Conservation (phyloP, 2,797 vertebrate genomes). For the Kryptopterus vitreolus region DNA sequence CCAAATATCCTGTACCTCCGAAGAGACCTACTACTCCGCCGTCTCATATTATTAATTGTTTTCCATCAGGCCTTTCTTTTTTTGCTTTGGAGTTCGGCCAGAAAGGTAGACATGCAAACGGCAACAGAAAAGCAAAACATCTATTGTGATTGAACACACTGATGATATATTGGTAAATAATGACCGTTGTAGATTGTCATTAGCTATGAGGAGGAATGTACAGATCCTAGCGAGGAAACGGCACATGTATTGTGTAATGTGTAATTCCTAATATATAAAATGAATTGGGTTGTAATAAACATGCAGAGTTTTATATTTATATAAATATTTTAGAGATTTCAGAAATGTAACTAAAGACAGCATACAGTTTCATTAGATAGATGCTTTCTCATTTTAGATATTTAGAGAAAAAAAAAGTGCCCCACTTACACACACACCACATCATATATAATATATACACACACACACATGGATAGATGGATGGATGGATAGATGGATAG, state of each 20-base stretch:
- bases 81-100: background rate
- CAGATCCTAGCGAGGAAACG: background rate
- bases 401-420: no score
- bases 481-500: no score
- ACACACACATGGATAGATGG: no score
- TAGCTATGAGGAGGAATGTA: background rate
- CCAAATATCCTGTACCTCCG: background rate
- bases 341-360: background rate
- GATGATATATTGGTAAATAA: background rate
- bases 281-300: background rate
- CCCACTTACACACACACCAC: no score
- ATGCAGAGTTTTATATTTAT: background rate
- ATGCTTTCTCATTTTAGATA: no score
- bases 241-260: background rate
- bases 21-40: background rate
- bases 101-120: no score
- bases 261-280: background rate
- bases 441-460: no score
- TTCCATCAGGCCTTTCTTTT: constrained; percentile 3
- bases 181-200: background rate
- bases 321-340: background rate
- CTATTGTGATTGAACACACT: background rate
- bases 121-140: background rate
- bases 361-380: background rate
- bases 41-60: background rate